A percentile compares a stretch with the other conserved stretches of the same genome.
These are phyloP conservation scores for Mobula hypostoma DNA, from an alignment of 2,113 vertebrate species.

Conservation along the genomic window DNA sequence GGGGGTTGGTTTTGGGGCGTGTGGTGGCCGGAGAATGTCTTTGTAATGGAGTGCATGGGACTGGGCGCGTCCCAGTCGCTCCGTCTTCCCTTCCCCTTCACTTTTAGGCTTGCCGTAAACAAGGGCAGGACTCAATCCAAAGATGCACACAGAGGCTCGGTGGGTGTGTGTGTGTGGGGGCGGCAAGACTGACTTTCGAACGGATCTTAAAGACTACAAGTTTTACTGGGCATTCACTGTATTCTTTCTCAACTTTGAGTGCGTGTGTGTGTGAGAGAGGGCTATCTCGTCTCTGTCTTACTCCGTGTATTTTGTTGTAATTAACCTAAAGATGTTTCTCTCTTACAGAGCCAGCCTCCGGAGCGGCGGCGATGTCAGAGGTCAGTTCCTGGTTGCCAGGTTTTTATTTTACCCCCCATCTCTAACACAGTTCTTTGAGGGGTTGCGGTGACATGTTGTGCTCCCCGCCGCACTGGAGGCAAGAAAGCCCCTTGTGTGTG, in stretches of 20 bases:
- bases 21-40: not conserved
- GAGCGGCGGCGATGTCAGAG: constrained; percentile 6
- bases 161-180: no score
- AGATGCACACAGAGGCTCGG: no score
- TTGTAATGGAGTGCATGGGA: constrained; percentile 11
- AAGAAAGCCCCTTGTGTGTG: no score
- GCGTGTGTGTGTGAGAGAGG: no score
- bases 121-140: not conserved
- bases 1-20: no score
- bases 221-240: not conserved
- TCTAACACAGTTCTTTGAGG: no score
- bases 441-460: no score
- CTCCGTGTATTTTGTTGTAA: not conserved
- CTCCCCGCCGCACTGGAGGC: no score
- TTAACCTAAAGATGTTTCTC: not conserved
- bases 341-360: constrained; percentile 10
- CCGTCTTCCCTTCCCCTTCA: not conserved
- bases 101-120: not conserved
- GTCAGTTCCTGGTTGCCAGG: not conserved
- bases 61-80: not conserved
- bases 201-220: not conserved
- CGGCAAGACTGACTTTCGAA: not conserved
- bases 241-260: not conserved
- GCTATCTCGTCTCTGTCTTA: no score
- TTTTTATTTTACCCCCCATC: no score